phyloP scores from a whole-genome alignment of 2,113 vertebrate species.

The Bagarius yarrelli region DNA sequence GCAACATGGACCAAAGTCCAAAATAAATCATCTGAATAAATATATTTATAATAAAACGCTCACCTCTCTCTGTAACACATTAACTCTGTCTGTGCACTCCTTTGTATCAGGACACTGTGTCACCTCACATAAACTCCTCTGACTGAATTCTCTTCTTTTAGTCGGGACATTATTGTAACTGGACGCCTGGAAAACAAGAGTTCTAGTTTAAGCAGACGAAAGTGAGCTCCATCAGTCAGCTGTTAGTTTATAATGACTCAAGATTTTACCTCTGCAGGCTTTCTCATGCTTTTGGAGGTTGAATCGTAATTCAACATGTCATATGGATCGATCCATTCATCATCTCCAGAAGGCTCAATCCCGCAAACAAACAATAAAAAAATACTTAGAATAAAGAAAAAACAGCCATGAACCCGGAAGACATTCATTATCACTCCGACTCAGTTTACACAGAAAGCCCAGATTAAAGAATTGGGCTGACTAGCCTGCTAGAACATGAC shows the following conservation, averaged over 20 bases:
- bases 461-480: neutral
- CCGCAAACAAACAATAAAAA: neutral
- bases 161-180: conserved; percentile 62
- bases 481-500: neutral
- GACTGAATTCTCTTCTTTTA: conserved; percentile 60
- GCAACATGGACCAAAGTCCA: no score
- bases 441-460: neutral
- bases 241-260: neutral
- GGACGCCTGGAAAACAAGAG: conserved; percentile 46
- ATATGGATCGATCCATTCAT: conserved; percentile 67
- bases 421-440: neutral
- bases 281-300: conserved; percentile 62
- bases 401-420: neutral
- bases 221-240: no score
- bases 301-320: conserved; percentile 72
- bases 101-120: conserved; percentile 39
- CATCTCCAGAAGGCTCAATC: conserved; percentile 13
- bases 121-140: conserved; percentile 40
- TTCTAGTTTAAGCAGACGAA: neutral
- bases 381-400: neutral
- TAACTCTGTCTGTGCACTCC: conserved; percentile 47
- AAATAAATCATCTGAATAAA: no score
- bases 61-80: conserved; percentile 59
- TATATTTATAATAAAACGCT: neutral
- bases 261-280: conserved; percentile 57